A percentile compares a stretch with the other conserved stretches of the same genome.
Evolutionary conservation across 2,888 invertebrate species (phyloP).

Genomic region (Sicus ferrugineus): DNA sequence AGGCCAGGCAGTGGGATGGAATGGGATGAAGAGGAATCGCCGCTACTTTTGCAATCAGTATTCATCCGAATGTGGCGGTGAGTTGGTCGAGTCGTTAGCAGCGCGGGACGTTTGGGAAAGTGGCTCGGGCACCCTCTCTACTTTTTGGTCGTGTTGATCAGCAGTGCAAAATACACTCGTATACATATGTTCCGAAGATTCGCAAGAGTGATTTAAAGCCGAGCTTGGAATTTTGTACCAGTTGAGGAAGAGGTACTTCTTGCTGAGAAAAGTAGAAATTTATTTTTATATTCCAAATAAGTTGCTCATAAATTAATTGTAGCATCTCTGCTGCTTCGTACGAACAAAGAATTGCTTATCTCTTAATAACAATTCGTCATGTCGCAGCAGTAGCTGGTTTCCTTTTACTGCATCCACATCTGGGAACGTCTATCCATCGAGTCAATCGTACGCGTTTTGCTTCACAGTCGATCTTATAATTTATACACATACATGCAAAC

Average conservation of each 20-base stretch:
- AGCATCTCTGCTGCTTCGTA: neutral
- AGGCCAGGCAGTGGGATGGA: too few species aligned
- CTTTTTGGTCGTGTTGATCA: conserved; percentile 12
- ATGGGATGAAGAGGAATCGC: too few species aligned
- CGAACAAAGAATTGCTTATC: neutral
- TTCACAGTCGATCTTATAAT: conserved; percentile 3
- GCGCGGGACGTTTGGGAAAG: neutral
- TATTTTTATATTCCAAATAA: neutral
- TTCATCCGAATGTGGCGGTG: conserved; percentile 34
- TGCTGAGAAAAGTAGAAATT: neutral
- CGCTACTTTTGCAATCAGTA: conserved; percentile 30
- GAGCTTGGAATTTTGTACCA: neutral
- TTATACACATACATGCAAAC: neutral
- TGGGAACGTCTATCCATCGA: conserved; percentile 2
- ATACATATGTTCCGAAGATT: conserved; percentile 9
- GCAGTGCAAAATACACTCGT: conserved; percentile 14
- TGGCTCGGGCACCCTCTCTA: neutral
- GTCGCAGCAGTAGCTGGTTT: neutral
- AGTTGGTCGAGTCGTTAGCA: conserved; percentile 7
- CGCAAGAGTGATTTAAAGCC: conserved; percentile 24
- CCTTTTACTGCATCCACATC: neutral
- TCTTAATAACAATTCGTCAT: neutral
- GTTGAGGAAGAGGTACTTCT: neutral
- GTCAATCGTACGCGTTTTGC: conserved; percentile 23
- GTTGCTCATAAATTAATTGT: neutral